Conservation (phyloP, 2,888 invertebrate genomes). For the Cerastoderma edule region DNA sequence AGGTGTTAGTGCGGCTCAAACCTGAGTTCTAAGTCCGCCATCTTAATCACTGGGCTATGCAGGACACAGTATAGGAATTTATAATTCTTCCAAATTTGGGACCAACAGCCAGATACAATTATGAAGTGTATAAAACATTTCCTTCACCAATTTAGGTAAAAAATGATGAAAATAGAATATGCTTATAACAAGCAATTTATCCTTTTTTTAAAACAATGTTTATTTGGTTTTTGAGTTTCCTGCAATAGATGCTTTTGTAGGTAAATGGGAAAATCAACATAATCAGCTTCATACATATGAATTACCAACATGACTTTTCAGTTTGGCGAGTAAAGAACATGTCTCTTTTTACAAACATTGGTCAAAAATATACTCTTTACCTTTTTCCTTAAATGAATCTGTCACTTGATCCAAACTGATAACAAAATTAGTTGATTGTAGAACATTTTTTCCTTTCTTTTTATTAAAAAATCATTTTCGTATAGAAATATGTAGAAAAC, state of each 20-base stretch:
- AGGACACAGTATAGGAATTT: background rate
- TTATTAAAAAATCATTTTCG: too few relatives aligned
- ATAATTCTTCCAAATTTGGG: background rate
- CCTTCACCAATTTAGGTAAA: too few relatives aligned
- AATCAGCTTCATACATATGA: background rate
- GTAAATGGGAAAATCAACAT: background rate
- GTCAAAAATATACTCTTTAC: background rate
- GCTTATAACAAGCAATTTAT: background rate
- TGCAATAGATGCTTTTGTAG: background rate
- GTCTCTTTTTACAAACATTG: background rate
- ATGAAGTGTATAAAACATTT: background rate
- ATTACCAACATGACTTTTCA: background rate
- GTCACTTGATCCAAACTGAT: too few relatives aligned
- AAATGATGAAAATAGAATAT: background rate
- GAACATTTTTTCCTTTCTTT: too few relatives aligned
- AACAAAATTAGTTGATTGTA: too few relatives aligned
- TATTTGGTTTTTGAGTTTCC: background rate
- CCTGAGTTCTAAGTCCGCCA: background rate
- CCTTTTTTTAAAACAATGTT: background rate
- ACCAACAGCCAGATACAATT: background rate
- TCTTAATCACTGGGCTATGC: too few relatives aligned
- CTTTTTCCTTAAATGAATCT: too few relatives aligned
- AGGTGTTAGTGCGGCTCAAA: background rate
- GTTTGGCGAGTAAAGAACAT: background rate
- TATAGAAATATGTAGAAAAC: too few relatives aligned